Base-by-base conservation (phyloP, 1,140 invertebrate species). In the Zelostemma sp. region DNA sequence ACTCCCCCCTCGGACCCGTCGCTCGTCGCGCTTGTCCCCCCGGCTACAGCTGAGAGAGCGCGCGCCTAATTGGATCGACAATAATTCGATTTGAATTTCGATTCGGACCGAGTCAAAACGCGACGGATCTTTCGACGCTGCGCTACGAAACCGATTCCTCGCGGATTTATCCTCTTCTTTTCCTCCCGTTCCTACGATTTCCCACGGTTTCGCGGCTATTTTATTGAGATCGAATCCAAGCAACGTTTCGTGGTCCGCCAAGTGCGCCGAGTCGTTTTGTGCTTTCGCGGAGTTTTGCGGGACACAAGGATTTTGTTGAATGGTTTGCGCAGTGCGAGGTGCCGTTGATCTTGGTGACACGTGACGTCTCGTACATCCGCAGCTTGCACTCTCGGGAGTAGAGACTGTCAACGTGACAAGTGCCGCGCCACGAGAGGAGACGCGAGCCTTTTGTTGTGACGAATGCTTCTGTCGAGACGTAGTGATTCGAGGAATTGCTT, bases 61-160 rank as follows among this genome's bases (percentile, higher is more conserved):
- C 53, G 59, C 62, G 49, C 65, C 73, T 81, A 80, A 83, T 82
- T 81, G 75, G 73, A 81, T 81, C 74, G 72, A 73, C 60, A 62
- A 76, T 80, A 83, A 83, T 80, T 74, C 76, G 70, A 80, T 82
- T 81, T 80, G 73, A 80, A 82, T 80, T 78, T 77, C 68, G 75
- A 77, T 80, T 80, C 71, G 68, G 56, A 43, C 51, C 18, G 41
- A 68, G 65, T 57, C 68, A 68, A 38, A 46, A 50, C 63, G 41
- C 51, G 55, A 53, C 62, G 57, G 59, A 65, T 38, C 41, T 17
- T 43, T 28, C 53, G 57, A 21, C 6, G 17, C 41, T 19, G 35
- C 38, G 6, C 38, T 25, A 21, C 38, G 51, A 12, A 16, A 41
- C 18, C 18, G 12, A 8, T 54, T 41, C 8, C n/a, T n/a, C 21